A percentile compares a stretch with the other conserved stretches of the same genome.
phyloP scores from a whole-genome alignment of 2,888 invertebrate genomes.

The Lottia scabra region DNA sequence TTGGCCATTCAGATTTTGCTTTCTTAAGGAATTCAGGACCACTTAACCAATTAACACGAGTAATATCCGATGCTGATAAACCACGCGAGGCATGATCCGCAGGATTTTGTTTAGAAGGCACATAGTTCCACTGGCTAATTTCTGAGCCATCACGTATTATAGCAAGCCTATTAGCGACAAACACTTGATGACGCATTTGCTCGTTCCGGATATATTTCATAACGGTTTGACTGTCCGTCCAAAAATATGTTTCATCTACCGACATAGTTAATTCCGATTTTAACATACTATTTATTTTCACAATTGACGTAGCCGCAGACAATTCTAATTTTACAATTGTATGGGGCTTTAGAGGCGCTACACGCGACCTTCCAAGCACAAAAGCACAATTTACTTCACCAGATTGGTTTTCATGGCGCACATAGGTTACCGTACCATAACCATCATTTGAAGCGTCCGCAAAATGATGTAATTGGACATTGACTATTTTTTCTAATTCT shows the following conservation, averaged over 20 bases:
- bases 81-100: conserved; percentile 8
- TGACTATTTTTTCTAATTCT: background rate
- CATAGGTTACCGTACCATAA: conserved; percentile 12
- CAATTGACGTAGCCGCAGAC: conserved; percentile 8
- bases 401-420: background rate
- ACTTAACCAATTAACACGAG: conserved; percentile 4
- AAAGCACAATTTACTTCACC: conserved; percentile 16
- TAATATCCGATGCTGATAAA: background rate
- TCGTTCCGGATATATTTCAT: conserved; percentile 6
- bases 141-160: conserved; percentile 14
- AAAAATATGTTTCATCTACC: conserved; percentile 7
- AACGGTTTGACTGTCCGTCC: conserved; percentile 9
- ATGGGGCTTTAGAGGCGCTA: conserved; percentile 11
- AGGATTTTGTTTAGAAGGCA: conserved; percentile 3
- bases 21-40: background rate
- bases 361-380: conserved; percentile 5
- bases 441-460: conserved; percentile 14
- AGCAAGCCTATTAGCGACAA: conserved; percentile 13
- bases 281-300: conserved; percentile 1
- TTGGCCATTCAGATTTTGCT: background rate
- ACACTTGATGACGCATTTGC: conserved; percentile 10
- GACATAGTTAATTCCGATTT: background rate
- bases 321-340: conserved; percentile 19
- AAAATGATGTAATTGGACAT: conserved; percentile 18
- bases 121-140: conserved; percentile 3